Evolutionary conservation across 2,888 invertebrate genomes (phyloP).

Genomic region (Eilema sororculum): DNA sequence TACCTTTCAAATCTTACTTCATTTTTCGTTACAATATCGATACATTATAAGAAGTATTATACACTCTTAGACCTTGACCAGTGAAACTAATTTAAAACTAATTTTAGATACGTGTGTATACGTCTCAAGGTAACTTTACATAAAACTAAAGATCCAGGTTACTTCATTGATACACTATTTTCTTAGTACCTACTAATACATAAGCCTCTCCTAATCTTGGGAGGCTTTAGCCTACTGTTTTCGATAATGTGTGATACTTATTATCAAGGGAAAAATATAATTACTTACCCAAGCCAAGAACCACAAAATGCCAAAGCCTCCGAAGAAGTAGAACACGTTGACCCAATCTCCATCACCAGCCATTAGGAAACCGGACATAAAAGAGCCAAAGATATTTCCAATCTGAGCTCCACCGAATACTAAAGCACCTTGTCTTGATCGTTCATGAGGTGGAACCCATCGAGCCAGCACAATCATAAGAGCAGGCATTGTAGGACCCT

Average conservation of each 20-base stretch:
- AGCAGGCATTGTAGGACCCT: conserved; percentile 92
- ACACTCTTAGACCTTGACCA: not conserved
- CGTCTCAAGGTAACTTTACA: not conserved
- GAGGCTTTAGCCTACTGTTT: too few relatives aligned
- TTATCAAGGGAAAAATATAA: not conserved
- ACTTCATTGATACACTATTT: too few relatives aligned
- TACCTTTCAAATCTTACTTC: conserved; percentile 1
- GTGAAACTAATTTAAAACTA: not conserved
- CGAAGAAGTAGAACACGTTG: conserved; percentile 88
- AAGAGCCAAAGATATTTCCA: conserved; percentile 87
- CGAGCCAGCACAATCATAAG: conserved; percentile 88
- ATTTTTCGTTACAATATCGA: not conserved
- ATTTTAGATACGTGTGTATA: not conserved
- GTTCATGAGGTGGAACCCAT: conserved; percentile 88
- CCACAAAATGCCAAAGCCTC: conserved; percentile 86
- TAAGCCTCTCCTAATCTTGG: too few relatives aligned
- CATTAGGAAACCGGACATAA: conserved; percentile 86
- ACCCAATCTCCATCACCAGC: conserved; percentile 85
- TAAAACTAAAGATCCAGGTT: not conserved
- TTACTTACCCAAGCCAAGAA: conserved; percentile 82
- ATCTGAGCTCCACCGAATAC: conserved; percentile 88
- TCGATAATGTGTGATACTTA: not conserved
- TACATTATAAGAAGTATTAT: not conserved
- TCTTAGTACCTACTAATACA: too few relatives aligned
- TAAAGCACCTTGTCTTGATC: conserved; percentile 87